Percentiles rank a stretch among this genome's conserved stretches.
These are phyloP conservation scores for Zenarchopterus dispar DNA, from an alignment of 2,797 vertebrate genomes.

Conservation along the genomic window DNA sequence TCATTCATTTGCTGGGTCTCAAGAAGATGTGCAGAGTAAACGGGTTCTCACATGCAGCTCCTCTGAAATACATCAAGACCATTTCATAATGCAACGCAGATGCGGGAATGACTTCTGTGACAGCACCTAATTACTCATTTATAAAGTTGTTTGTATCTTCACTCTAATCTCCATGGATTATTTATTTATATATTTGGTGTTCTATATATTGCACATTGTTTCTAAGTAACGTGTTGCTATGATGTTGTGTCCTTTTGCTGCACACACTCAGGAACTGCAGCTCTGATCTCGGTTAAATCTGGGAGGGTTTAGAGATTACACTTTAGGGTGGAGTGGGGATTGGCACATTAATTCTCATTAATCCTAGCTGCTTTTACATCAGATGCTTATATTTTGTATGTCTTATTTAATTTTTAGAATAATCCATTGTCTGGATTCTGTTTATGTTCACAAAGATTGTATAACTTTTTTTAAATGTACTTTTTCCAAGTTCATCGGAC, in stretches of 20 bases:
- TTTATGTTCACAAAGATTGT: too few relatives aligned
- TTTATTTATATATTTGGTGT: background rate
- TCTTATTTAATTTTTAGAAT: too few relatives aligned
- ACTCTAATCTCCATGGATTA: background rate
- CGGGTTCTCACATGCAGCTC: background rate
- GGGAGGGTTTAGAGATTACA: background rate
- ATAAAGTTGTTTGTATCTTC: background rate
- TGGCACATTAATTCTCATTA: too few relatives aligned
- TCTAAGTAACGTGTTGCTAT: slow-evolving; percentile 1
- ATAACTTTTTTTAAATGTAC: too few relatives aligned
- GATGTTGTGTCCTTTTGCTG: background rate
- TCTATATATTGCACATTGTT: background rate
- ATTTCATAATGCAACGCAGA: background rate
- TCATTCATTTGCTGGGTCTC: slow-evolving; percentile 1
- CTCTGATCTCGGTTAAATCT: background rate
- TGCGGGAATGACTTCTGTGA: background rate
- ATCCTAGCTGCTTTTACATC: too few relatives aligned
- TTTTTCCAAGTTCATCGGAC: too few relatives aligned
- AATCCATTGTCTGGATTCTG: too few relatives aligned
- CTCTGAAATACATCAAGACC: background rate
- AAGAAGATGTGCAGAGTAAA: background rate
- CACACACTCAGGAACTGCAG: background rate
- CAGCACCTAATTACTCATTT: background rate
- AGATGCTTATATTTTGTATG: too few relatives aligned
- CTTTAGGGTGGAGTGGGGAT: too few relatives aligned